A percentile compares a stretch with the other conserved stretches of the same genome.
Conservation (phyloP, 2,797 vertebrate genomes). For the Crypturellus tataupa region DNA sequence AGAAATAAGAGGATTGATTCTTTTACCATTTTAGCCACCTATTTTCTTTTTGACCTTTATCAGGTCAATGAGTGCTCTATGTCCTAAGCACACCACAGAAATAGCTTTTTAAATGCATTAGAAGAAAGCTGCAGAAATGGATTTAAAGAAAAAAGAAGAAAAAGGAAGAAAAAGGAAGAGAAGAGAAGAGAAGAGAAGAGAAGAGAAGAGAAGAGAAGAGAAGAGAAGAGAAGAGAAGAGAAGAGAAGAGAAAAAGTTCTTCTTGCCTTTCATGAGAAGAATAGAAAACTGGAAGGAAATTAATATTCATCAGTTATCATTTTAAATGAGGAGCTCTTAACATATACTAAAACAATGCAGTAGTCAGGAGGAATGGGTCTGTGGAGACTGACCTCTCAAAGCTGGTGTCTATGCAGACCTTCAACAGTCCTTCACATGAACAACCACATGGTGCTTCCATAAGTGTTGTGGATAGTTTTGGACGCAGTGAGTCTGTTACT, state of each 20-base stretch:
- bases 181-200: no score
- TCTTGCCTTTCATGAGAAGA: neutral
- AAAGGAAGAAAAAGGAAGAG: no score
- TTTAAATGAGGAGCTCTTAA: neutral
- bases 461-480: conserved; percentile 31
- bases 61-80: neutral
- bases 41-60: neutral
- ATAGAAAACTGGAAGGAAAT: neutral
- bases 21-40: neutral
- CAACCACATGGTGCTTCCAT: neutral
- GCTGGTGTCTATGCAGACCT: neutral
- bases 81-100: neutral
- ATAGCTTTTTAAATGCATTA: neutral
- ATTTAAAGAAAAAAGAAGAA: neutral
- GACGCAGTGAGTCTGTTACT: neutral
- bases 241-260: neutral
- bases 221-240: no score
- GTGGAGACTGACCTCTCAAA: neutral
- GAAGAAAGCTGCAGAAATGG: neutral
- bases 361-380: neutral
- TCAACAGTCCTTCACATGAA: neutral
- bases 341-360: neutral
- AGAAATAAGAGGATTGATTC: neutral
- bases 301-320: conserved; percentile 1
- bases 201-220: no score